Evolutionary conservation across 2,797 vertebrate genomes (phyloP).

Genomic region (Glossophaga mutica): DNA sequence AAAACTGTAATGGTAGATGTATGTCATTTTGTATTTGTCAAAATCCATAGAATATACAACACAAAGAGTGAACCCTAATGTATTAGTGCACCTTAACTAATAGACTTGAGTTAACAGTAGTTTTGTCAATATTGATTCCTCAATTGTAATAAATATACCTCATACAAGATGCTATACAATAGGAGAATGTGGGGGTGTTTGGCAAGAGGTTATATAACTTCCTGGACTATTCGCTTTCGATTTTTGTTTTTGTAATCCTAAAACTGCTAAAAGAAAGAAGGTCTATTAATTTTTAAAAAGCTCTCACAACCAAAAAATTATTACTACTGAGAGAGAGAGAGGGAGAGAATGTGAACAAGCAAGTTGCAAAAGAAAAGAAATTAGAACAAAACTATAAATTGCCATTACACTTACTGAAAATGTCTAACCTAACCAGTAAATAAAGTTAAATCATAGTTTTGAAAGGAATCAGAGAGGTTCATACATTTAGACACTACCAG

Average conservation of each 20-base stretch:
- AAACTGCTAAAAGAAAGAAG: not conserved
- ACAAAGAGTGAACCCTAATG: not conserved
- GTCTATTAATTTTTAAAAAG: not conserved
- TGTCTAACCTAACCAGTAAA: not conserved
- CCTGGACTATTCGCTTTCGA: not conserved
- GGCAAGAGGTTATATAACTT: not conserved
- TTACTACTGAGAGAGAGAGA: not conserved
- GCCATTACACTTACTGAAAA: not conserved
- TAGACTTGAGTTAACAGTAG: not conserved
- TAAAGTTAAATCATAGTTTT: constrained; percentile 9
- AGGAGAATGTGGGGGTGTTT: not conserved
- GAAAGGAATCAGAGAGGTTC: not conserved
- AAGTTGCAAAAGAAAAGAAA: constrained; percentile 65
- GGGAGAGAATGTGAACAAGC: not conserved
- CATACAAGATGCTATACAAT: not conserved
- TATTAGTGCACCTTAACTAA: not conserved
- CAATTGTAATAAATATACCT: not conserved
- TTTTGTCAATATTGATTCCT: not conserved
- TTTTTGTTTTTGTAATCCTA: not conserved
- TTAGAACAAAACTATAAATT: constrained; percentile 60
- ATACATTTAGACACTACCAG: not conserved
- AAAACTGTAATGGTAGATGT: not conserved
- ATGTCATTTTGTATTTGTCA: not conserved
- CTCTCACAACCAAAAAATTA: not conserved
- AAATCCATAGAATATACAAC: not conserved